Conservation (phyloP, 2,888 invertebrate species). For the Rhingia campestris region DNA sequence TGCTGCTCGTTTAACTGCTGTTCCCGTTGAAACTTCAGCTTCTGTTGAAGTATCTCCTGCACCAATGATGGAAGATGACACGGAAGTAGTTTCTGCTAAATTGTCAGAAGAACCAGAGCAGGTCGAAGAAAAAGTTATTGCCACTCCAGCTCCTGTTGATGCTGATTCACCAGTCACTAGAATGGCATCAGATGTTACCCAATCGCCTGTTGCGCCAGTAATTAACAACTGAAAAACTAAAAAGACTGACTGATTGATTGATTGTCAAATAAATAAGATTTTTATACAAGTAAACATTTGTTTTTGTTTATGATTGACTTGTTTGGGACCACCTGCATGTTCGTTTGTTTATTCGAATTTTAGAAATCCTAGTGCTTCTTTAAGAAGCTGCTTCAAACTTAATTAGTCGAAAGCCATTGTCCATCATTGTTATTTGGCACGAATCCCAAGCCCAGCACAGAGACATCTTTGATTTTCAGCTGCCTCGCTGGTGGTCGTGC, state of each 20-base stretch:
- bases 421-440: no score
- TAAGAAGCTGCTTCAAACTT: no score
- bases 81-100: constrained; percentile 38
- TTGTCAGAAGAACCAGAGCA: constrained; percentile 28
- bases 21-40: constrained; percentile 6
- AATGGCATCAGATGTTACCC: constrained; percentile 18
- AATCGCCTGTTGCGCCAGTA: constrained; percentile 59
- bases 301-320: not conserved
- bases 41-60: not conserved
- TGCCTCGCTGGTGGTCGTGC: no score
- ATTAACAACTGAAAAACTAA: constrained; percentile 34
- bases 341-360: no score
- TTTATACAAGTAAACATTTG: constrained; percentile 6
- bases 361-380: no score
- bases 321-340: no score
- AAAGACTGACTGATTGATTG: constrained; percentile 62
- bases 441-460: no score
- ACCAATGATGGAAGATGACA: constrained; percentile 12
- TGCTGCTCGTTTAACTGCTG: constrained; percentile 5
- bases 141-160: constrained; percentile 59
- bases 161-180: constrained; percentile 10
- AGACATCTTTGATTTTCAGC: no score
- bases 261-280: constrained; percentile 54
- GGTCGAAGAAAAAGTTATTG: constrained; percentile 3
- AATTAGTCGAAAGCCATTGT: no score